A percentile compares a stretch with the other conserved stretches of the same genome.
Evolutionary conservation across 2,888 invertebrate species (phyloP).

Genomic region (Microplitis manilae): DNA sequence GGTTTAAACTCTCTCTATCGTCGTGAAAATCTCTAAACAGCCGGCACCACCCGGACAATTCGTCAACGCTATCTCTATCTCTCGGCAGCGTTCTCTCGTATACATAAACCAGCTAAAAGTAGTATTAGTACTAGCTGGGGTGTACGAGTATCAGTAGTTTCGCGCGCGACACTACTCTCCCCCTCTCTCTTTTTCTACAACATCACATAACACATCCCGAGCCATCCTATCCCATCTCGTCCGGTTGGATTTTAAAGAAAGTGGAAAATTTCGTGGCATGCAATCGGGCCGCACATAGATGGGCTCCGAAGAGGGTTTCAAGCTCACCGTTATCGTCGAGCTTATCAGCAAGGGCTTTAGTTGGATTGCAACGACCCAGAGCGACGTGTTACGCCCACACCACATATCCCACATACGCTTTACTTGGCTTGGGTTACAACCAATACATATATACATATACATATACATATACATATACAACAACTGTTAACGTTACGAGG

Average conservation of each 20-base stretch:
- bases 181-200: not conserved
- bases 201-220: no score
- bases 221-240: slow-evolving; percentile 28
- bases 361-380: slow-evolving; percentile 58
- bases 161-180: not conserved
- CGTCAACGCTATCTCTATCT: slow-evolving; percentile 66
- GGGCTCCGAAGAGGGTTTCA: slow-evolving; percentile 35
- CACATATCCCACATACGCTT: slow-evolving; percentile 21
- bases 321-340: slow-evolving; percentile 64
- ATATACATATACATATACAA: slow-evolving; percentile 31
- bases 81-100: slow-evolving; percentile 32
- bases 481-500: slow-evolving; percentile 43
- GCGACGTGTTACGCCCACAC: slow-evolving; percentile 25
- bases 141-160: slow-evolving; percentile 17
- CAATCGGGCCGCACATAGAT: slow-evolving; percentile 33
- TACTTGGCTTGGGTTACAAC: slow-evolving; percentile 4
- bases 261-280: slow-evolving; percentile 65
- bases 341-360: slow-evolving; percentile 70
- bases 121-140: not conserved
- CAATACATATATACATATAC: slow-evolving; percentile 28
- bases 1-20: slow-evolving; percentile 60
- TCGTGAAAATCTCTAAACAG: slow-evolving; percentile 64
- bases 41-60: slow-evolving; percentile 52
- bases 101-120: not conserved
- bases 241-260: slow-evolving; percentile 51